A percentile compares a stretch with the other conserved stretches of the same genome.
Conservation (phyloP, 2,888 invertebrate species). For the Junonia oenone region DNA sequence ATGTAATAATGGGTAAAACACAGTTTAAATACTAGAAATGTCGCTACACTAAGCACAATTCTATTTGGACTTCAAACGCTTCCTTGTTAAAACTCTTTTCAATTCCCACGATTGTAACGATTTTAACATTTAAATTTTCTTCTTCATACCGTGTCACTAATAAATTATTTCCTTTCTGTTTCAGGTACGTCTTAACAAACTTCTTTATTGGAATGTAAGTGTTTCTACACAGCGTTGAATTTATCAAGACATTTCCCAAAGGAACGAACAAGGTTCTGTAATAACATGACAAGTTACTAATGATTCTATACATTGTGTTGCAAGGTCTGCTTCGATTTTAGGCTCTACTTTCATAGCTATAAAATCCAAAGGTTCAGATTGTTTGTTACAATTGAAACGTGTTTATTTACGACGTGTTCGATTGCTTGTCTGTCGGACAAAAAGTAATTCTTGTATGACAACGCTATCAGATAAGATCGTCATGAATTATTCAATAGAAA, state of each 20-base stretch:
- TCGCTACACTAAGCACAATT: background rate
- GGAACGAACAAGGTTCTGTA: slow-evolving; percentile 8
- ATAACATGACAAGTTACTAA: slow-evolving; percentile 18
- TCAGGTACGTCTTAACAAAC: slow-evolving; percentile 16
- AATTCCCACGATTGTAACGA: slow-evolving; percentile 1
- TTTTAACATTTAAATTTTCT: background rate
- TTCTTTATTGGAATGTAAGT: background rate
- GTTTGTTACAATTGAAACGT: slow-evolving; percentile 10
- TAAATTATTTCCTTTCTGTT: slow-evolving; percentile 15
- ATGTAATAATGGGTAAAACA: no score
- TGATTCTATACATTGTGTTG: slow-evolving; percentile 4
- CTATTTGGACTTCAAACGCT: background rate
- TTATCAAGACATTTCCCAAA: slow-evolving; percentile 9
- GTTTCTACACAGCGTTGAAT: background rate
- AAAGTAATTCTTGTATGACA: slow-evolving; percentile 18
- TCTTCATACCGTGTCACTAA: background rate
- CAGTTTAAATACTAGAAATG: no score
- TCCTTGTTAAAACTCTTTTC: no score
- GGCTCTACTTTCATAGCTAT: background rate
- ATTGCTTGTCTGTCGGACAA: slow-evolving; percentile 14
- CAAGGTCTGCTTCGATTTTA: background rate
- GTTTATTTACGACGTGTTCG: slow-evolving; percentile 25
- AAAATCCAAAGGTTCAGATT: slow-evolving; percentile 1
- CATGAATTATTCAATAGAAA: slow-evolving; percentile 23
- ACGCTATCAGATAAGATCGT: slow-evolving; percentile 14